Base-by-base conservation (phyloP, 2,888 invertebrate genomes). In the Microdon myrmicae region DNA sequence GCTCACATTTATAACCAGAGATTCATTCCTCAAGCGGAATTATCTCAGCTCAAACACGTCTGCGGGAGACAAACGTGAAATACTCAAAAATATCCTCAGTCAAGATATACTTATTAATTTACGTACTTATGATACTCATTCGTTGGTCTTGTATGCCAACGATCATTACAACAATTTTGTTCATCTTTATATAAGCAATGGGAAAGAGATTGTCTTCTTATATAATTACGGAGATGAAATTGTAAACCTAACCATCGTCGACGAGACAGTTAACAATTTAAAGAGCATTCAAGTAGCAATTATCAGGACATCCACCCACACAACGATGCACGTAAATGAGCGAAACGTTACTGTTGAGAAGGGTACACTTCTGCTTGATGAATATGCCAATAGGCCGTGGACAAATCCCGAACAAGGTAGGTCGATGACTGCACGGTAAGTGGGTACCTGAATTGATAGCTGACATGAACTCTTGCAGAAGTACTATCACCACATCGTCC, bases 101-200 rank as follows among this genome's bases (percentile, higher is more conserved):
- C 87, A 92, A 75, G 88, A 90, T 71, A 86, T 96, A 48, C 82
- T 94, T n/a, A 86, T 96, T 75, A 96, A 94, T 79, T 82, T 96
- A 58, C 84, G 96, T 70, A 96, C 96, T 0, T 93, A 93, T 74
- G 91, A 91, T 71, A 83, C 85, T 25, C 86, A 90, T 68, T 88
- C 93, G 0, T 79, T 96, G 70, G 87, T 96, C 10, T 81, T 96
- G 4, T 96, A 96, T 74, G 92, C 94, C 20, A 93, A 95, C 74
- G 96, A 96, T 78, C 90, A 95, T 77, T 82, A 92, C 55, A 95
- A 95, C 75, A 96, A 96, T 79, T 96, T 96, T 77, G 88, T 94
- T 39, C 95, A 95, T 78, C 80, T 95, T 17, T 92, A 91, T 78
- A 87, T 94, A 60, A 86, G 89, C 67, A 88, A 88, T 60, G 89